These are phyloP conservation scores for Masticophis lateralis DNA, from an alignment of 2,797 vertebrate genomes.

Conservation along the genomic window DNA sequence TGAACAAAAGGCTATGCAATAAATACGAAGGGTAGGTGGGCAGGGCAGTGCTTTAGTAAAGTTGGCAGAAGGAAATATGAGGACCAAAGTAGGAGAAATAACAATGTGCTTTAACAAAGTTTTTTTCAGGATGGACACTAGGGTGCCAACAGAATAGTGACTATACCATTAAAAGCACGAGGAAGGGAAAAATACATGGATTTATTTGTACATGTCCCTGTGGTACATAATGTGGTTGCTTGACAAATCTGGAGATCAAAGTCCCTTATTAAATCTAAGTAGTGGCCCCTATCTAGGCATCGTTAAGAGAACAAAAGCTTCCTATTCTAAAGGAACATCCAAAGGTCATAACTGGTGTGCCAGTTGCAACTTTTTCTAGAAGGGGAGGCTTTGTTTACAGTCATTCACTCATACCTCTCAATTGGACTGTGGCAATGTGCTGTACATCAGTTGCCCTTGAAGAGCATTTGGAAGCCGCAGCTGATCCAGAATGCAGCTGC, in stretches of 20 bases:
- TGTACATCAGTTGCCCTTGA: not conserved
- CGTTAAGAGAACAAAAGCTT: slow-evolving; percentile 4
- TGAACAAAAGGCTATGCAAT: not conserved
- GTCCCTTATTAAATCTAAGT: not conserved
- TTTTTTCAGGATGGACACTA: not conserved
- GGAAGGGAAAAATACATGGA: not conserved
- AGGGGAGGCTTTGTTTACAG: not conserved
- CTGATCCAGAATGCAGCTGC: not conserved
- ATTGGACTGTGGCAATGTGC: not conserved
- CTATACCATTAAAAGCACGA: not conserved
- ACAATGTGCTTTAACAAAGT: not conserved
- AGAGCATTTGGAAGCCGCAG: not conserved
- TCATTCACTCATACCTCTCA: not conserved
- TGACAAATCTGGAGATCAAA: slow-evolving; percentile 21
- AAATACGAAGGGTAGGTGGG: not conserved
- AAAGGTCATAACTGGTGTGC: not conserved
- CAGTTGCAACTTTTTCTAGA: not conserved
- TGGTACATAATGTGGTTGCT: not conserved
- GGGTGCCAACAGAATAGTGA: slow-evolving; percentile 7
- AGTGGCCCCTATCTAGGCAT: not conserved
- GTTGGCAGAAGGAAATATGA: not conserved
- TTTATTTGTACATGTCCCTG: slow-evolving; percentile 19
- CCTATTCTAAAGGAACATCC: not conserved
- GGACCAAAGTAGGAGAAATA: not conserved
- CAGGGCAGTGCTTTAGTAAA: not conserved